Percentiles rank a stretch among this genome's conserved stretches.
phyloP scores from a whole-genome alignment of 2,888 invertebrate species.

The Coelinius sp. region DNA sequence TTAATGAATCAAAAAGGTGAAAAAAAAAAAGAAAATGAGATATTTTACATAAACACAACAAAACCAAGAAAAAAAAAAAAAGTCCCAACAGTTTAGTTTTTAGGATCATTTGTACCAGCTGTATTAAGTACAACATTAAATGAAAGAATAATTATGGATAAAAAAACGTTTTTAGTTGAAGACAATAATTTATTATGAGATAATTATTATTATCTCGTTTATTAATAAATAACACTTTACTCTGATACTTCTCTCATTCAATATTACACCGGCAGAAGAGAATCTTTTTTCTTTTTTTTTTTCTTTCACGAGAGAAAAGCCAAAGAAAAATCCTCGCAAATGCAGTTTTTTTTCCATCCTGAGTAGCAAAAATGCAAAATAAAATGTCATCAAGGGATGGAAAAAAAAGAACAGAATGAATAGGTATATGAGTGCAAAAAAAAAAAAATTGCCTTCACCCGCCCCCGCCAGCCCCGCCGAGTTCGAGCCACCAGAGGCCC shows the following conservation, averaged over 20 bases:
- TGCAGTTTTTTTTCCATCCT: slow-evolving; percentile 14
- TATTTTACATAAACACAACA: slow-evolving; percentile 49
- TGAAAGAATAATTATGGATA: slow-evolving; percentile 44
- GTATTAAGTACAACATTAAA: slow-evolving; percentile 65
- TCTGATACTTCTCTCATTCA: neutral
- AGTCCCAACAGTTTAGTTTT: slow-evolving; percentile 54
- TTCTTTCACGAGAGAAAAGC: neutral
- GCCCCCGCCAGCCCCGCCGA: slow-evolving; percentile 71
- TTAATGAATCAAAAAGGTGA: neutral
- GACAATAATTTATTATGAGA: slow-evolving; percentile 36
- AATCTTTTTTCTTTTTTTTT: slow-evolving; percentile 15
- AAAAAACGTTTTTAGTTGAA: slow-evolving; percentile 41
- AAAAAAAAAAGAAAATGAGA: slow-evolving; percentile 21
- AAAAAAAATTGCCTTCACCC: slow-evolving; percentile 53
- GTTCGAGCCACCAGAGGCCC: slow-evolving; percentile 70
- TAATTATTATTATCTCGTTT: slow-evolving; percentile 38
- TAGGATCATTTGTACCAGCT: slow-evolving; percentile 70
- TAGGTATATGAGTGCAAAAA: slow-evolving; percentile 32
- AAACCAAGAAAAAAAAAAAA: slow-evolving; percentile 35
- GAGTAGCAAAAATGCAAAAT: neutral
- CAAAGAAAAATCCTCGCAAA: slow-evolving; percentile 4
- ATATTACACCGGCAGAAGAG: neutral
- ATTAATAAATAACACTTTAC: slow-evolving; percentile 48
- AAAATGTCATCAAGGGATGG: slow-evolving; percentile 35
- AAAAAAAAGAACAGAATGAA: slow-evolving; percentile 40